Percentiles rank a stretch among this genome's conserved stretches.
Conservation (phyloP, 2,888 invertebrate genomes). For the Euclidia mi region DNA sequence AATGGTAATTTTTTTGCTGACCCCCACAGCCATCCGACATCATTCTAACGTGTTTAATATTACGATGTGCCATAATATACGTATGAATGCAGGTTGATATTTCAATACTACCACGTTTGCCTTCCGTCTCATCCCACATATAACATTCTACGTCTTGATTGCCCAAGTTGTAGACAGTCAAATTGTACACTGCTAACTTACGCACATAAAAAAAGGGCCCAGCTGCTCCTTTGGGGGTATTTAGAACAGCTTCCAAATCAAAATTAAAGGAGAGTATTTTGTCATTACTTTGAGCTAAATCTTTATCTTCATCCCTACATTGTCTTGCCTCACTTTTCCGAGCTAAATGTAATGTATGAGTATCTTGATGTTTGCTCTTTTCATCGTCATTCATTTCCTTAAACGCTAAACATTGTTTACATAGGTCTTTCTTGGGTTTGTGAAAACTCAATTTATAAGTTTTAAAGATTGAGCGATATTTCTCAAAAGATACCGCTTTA, state of each 20-base stretch:
- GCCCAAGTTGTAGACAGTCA: constrained; percentile 61
- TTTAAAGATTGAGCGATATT: constrained; percentile 20
- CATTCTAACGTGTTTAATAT: constrained; percentile 30
- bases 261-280: constrained; percentile 54
- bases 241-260: constrained; percentile 22
- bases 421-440: constrained; percentile 55
- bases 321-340: constrained; percentile 3
- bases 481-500: neutral
- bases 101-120: constrained; percentile 50
- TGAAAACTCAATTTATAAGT: constrained; percentile 48
- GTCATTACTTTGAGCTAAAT: constrained; percentile 35
- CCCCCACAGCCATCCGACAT: constrained; percentile 36
- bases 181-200: constrained; percentile 61
- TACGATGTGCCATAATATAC: constrained; percentile 29
- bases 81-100: constrained; percentile 51
- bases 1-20: neutral
- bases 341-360: constrained; percentile 7
- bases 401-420: constrained; percentile 48
- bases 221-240: constrained; percentile 52
- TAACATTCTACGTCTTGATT: constrained; percentile 49
- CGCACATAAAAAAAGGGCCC: constrained; percentile 58
- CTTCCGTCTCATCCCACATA: too few relatives aligned
- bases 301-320: constrained; percentile 51
- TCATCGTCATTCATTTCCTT: constrained; percentile 27
- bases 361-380: constrained; percentile 5